Percentiles rank a stretch among this genome's conserved stretches.
These are phyloP conservation scores for Heterodera schachtii DNA, from an alignment of 1,140 invertebrate genomes.

Conservation along the genomic window DNA sequence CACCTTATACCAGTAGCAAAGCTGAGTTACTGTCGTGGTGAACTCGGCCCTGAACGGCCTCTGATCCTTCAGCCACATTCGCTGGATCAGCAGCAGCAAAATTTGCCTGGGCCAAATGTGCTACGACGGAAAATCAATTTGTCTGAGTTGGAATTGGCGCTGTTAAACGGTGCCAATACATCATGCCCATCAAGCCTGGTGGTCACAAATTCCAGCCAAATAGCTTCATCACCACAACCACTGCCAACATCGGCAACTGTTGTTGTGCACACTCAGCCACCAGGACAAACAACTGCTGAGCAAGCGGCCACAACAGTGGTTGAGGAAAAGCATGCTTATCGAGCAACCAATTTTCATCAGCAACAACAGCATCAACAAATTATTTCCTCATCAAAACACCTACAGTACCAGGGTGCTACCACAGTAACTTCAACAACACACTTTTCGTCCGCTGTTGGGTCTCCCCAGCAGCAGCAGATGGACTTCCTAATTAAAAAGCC, in stretches of 20 bases:
- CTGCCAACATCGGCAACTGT: neutral
- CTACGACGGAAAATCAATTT: constrained; percentile 8
- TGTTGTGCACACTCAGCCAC: neutral
- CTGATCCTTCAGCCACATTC: neutral
- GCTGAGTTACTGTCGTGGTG: constrained; percentile 11
- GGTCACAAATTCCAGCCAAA: neutral
- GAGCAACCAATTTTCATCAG: neutral
- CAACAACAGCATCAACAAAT: neutral
- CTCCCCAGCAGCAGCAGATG: neutral
- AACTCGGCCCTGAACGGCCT: constrained; percentile 21
- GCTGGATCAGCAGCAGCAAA: neutral
- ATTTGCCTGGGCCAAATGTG: neutral
- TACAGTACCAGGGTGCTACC: neutral
- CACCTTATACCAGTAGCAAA: neutral
- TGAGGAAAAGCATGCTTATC: neutral
- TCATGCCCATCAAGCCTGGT: constrained; percentile 3
- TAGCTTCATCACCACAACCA: neutral
- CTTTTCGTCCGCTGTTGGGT: neutral
- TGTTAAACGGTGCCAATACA: neutral
- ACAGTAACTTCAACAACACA: neutral
- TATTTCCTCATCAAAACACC: neutral
- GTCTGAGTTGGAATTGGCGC: constrained; percentile 18
- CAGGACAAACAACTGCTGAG: neutral
- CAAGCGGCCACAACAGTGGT: neutral
- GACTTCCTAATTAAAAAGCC: neutral